These are phyloP conservation scores for Clarias fuscus DNA, from an alignment of 2,797 vertebrate species.

Conservation along the genomic window DNA sequence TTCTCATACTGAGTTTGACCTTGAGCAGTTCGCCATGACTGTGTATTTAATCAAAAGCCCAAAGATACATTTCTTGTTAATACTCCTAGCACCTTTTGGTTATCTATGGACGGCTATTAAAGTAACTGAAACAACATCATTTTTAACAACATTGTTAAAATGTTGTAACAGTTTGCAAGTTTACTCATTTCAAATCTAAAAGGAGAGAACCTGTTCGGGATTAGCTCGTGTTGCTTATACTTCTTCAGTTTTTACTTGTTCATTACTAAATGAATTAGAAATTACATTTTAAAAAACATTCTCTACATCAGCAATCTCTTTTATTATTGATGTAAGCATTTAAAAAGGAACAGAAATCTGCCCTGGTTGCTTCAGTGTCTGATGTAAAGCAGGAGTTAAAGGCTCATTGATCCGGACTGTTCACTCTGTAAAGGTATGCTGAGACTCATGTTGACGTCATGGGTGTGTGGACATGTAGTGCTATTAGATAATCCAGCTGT, in stretches of 20 bases:
- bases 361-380: background rate
- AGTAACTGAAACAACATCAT: background rate
- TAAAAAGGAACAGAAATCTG: background rate
- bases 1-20: too few species aligned
- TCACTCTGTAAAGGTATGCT: slow-evolving; percentile 7
- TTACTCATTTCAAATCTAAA: background rate
- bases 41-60: background rate
- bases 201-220: background rate
- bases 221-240: background rate
- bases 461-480: background rate
- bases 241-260: background rate
- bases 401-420: slow-evolving; percentile 28
- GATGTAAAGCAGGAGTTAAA: background rate
- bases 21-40: too few species aligned
- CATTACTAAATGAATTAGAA: background rate
- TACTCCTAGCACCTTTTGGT: background rate
- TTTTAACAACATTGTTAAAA: too few species aligned
- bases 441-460: slow-evolving; percentile 28
- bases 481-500: slow-evolving; percentile 15
- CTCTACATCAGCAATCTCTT: background rate
- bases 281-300: background rate
- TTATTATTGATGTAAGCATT: background rate
- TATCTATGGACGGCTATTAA: background rate
- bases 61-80: background rate
- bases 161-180: too few species aligned